Percentiles rank a stretch among this genome's conserved stretches.
Conservation (phyloP, 2,888 invertebrate species). For the Oscheius sp. region DNA sequence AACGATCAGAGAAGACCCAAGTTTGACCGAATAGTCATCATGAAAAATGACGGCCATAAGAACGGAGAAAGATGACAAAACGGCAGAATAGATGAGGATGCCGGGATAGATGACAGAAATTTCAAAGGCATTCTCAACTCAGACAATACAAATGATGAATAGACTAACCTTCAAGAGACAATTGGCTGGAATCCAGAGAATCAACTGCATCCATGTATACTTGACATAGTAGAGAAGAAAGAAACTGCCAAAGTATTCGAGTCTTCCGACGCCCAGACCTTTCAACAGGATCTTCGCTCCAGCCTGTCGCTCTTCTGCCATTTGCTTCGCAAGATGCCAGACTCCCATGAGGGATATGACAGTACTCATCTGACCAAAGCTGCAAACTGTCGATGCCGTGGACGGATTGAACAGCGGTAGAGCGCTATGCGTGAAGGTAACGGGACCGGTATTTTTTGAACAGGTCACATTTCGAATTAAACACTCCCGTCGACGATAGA, state of each 20-base stretch:
- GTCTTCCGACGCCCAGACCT: neutral
- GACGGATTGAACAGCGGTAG: constrained; percentile 21
- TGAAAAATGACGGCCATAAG: constrained; percentile 1
- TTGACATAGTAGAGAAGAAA: neutral
- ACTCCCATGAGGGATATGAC: neutral
- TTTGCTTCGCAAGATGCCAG: constrained; percentile 5
- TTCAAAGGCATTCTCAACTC: neutral
- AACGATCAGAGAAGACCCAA: neutral
- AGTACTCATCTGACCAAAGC: constrained; percentile 3
- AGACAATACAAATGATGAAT: neutral
- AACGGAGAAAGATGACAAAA: neutral
- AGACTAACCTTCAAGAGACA: neutral
- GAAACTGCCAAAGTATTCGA: neutral
- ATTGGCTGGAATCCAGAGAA: neutral
- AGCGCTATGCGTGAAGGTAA: neutral
- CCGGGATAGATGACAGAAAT: neutral
- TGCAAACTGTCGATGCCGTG: neutral
- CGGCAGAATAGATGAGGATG: neutral
- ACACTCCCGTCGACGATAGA: neutral
- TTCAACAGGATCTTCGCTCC: neutral
- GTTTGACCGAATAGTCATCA: neutral
- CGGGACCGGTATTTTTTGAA: neutral
- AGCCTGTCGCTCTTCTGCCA: constrained; percentile 6
- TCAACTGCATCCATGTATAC: neutral
- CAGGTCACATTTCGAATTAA: neutral